Conservation (phyloP, 2,888 invertebrate genomes). For the Oligia strigilis region DNA sequence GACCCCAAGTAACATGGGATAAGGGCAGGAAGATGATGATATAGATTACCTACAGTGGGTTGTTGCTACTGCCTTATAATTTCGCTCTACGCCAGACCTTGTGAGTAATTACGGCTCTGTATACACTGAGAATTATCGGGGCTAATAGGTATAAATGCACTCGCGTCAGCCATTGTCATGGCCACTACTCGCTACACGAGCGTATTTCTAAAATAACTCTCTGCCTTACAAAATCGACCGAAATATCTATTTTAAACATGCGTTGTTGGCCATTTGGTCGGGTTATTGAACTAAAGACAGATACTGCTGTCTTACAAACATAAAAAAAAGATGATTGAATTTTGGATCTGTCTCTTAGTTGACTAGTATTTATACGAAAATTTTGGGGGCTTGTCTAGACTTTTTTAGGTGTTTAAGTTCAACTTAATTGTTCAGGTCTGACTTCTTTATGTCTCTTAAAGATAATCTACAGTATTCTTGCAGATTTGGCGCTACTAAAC, state of each 20-base stretch:
- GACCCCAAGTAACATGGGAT: too few relatives aligned
- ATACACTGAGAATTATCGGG: constrained; percentile 38
- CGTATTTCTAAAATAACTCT: constrained; percentile 17
- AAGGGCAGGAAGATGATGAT: too few relatives aligned
- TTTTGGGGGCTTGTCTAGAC: not conserved
- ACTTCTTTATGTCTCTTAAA: not conserved
- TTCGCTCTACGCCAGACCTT: constrained; percentile 28
- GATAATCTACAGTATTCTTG: not conserved
- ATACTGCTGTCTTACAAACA: not conserved
- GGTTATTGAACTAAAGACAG: not conserved
- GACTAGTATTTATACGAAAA: not conserved
- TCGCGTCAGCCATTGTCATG: constrained; percentile 32
- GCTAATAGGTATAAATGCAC: constrained; percentile 28
- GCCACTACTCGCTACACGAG: not conserved
- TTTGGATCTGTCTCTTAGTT: not conserved
- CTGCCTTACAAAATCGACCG: constrained; percentile 15
- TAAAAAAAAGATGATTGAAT: not conserved
- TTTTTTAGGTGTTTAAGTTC: not conserved
- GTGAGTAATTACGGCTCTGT: constrained; percentile 31
- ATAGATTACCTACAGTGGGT: not conserved
- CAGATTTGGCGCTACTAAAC: not conserved
- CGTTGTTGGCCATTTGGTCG: not conserved
- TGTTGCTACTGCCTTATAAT: constrained; percentile 10
- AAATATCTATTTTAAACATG: constrained; percentile 24
- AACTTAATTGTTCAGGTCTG: not conserved